Percentiles rank a stretch among this genome's conserved stretches.
Conservation (phyloP, 2,888 invertebrate species). For the Ceriagrion tenellum region DNA sequence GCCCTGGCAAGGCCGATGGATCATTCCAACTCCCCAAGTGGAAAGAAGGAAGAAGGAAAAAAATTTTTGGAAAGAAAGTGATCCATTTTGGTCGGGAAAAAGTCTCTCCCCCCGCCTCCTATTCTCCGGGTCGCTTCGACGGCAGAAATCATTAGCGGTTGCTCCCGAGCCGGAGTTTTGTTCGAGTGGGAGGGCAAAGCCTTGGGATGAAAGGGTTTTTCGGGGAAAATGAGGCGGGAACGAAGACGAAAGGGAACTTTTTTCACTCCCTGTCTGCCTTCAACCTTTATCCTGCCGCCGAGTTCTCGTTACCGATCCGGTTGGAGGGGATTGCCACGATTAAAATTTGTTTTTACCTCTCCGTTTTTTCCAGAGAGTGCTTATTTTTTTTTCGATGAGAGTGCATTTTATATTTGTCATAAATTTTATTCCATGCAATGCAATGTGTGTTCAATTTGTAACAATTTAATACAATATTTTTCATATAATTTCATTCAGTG, state of each 20-base stretch:
- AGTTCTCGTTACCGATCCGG: background rate
- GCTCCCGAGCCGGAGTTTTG: background rate
- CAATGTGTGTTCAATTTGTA: too few relatives aligned
- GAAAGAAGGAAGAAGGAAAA: background rate
- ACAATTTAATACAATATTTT: too few relatives aligned
- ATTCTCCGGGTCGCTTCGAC: background rate
- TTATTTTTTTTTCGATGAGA: too few relatives aligned
- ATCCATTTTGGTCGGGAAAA: background rate
- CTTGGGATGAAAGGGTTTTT: slow-evolving; percentile 1
- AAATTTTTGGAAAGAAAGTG: background rate
- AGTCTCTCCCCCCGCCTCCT: background rate
- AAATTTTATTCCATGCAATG: too few relatives aligned
- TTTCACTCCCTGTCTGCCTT: background rate
- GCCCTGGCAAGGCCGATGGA: background rate
- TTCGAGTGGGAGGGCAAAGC: background rate
- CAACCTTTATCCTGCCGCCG: background rate
- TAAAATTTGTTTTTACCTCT: too few relatives aligned
- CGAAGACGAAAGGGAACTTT: background rate
- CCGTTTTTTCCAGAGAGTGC: too few relatives aligned
- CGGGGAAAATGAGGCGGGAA: background rate
- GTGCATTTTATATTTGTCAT: too few relatives aligned
- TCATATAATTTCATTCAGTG: too few relatives aligned
- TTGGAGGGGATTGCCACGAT: too few relatives aligned
- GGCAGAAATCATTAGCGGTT: slow-evolving; percentile 21
- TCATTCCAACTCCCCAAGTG: background rate